Conservation (phyloP, 2,113 vertebrate species). For the Oreochromis aureus region DNA sequence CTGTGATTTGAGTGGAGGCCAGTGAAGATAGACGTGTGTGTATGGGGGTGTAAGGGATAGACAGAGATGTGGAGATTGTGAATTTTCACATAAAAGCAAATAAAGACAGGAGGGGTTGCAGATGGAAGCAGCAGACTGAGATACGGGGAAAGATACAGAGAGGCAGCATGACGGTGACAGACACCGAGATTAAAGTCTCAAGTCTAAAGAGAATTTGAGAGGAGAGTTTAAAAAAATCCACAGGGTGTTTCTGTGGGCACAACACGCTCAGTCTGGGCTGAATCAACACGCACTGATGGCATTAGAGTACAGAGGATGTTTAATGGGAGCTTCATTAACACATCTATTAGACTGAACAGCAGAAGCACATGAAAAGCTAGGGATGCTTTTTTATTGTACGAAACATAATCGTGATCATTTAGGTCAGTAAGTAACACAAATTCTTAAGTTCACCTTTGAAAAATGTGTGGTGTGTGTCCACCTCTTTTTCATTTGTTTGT, state of each 20-base stretch:
- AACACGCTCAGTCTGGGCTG: background rate
- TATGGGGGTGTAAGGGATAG: background rate
- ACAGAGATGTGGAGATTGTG: background rate
- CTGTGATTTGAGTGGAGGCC: background rate
- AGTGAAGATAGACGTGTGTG: background rate
- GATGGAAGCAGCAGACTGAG: background rate
- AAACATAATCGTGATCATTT: rapidly evolving
- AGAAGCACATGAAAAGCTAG: background rate
- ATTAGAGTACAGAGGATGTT: background rate
- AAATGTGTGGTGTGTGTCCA: background rate
- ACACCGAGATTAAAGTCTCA: background rate
- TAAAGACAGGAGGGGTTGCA: background rate
- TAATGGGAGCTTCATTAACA: background rate
- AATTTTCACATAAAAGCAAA: background rate
- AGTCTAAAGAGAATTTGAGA: background rate
- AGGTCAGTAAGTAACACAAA: rapidly evolving
- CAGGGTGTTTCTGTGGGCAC: background rate
- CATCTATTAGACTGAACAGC: background rate
- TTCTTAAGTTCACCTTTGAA: background rate
- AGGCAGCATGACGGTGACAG: background rate
- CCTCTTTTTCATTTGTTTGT: background rate
- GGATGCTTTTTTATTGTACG: background rate
- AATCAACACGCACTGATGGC: background rate
- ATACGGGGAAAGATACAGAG: background rate
- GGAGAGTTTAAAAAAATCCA: background rate